phyloP scores from a whole-genome alignment of 2,888 invertebrate genomes.

The Amitus sp. region DNA sequence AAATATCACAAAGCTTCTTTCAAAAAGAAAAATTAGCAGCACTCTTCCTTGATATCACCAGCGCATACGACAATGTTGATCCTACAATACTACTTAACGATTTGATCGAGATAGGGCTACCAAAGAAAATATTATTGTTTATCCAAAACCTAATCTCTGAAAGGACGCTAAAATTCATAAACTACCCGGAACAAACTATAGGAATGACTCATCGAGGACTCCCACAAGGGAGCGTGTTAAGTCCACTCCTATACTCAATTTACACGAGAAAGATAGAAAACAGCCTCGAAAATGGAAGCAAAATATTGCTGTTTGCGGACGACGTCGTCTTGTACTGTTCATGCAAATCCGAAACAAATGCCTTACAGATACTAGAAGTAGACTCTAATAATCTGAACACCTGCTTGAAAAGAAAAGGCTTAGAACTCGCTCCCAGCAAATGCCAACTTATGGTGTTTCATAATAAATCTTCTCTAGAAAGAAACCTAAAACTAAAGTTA shows the following conservation, averaged over 20 bases:
- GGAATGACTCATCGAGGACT: slow-evolving; percentile 10
- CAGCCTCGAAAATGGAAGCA: not conserved
- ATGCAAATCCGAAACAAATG: too few species aligned
- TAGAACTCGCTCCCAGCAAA: slow-evolving; percentile 19
- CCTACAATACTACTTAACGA: slow-evolving; percentile 22
- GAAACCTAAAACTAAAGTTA: not conserved
- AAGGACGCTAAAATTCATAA: slow-evolving; percentile 9
- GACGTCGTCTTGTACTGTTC: slow-evolving; percentile 21
- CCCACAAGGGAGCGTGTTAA: slow-evolving; percentile 20
- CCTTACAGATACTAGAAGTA: too few species aligned
- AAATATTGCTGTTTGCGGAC: slow-evolving; percentile 25
- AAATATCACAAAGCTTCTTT: slow-evolving; percentile 20
- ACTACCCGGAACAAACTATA: not conserved
- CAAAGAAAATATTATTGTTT: slow-evolving; percentile 16
- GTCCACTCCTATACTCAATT: slow-evolving; percentile 18
- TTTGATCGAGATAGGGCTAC: slow-evolving; percentile 10
- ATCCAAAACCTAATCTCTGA: slow-evolving; percentile 15
- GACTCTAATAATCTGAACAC: too few species aligned
- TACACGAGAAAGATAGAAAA: slow-evolving; percentile 18
- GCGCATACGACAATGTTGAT: slow-evolving; percentile 28
- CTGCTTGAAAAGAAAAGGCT: slow-evolving; percentile 1
- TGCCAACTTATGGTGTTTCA: slow-evolving; percentile 24
- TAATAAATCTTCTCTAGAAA: not conserved
- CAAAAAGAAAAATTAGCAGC: slow-evolving; percentile 14
- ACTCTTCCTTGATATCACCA: slow-evolving; percentile 22